A percentile compares a stretch with the other conserved stretches of the same genome.
phyloP scores from a whole-genome alignment of 2,888 invertebrate species.

The Tenthredo livida region DNA sequence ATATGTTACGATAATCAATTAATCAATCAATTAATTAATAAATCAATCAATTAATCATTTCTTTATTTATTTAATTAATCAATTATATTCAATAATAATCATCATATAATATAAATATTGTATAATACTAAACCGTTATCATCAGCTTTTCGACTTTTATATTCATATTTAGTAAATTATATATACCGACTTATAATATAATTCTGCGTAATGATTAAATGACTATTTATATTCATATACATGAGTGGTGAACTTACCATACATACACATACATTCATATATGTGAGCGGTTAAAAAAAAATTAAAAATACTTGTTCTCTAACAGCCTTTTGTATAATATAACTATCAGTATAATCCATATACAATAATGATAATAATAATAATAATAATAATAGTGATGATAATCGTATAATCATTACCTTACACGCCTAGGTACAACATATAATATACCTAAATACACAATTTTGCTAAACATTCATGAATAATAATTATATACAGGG shows the following conservation, averaged over 20 bases:
- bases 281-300: neutral
- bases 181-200: neutral
- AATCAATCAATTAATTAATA: neutral
- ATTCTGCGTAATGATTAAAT: neutral
- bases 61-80: neutral
- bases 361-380: neutral
- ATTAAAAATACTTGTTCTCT: neutral
- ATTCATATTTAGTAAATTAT: neutral
- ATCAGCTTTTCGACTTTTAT: neutral
- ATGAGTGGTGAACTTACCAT: neutral
- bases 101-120: neutral
- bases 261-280: neutral
- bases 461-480: too few species aligned
- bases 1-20: neutral
- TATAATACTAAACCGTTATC: neutral
- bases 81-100: neutral
- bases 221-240: constrained; percentile 3
- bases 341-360: neutral
- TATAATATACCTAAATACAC: too few species aligned
- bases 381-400: neutral
- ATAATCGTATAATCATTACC: neutral
- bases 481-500: neutral
- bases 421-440: too few species aligned
- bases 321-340: neutral
- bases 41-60: too few species aligned